Conservation (phyloP, 2,113 vertebrate species). For the Mustela lutreola region DNA sequence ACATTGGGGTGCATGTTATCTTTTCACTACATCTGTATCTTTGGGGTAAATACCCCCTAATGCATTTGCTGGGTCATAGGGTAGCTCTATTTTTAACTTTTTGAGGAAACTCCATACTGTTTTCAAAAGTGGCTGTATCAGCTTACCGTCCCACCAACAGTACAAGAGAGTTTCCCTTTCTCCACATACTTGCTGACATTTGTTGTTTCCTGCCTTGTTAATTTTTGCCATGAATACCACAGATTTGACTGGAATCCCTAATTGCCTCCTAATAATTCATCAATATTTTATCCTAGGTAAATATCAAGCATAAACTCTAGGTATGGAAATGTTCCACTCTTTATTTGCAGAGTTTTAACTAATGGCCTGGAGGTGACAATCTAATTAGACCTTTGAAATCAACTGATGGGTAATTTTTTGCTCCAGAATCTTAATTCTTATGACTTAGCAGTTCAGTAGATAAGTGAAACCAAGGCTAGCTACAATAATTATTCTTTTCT, state of each 20-base stretch:
- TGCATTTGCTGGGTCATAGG: no score
- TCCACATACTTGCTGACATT: no score
- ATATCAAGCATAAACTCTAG: not conserved
- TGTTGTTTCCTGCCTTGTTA: no score
- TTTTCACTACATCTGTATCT: no score
- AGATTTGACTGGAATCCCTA: not conserved
- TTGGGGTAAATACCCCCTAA: no score
- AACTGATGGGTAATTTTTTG: constrained; percentile 68
- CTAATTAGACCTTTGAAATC: constrained; percentile 58
- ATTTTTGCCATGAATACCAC: no score
- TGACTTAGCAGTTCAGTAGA: constrained; percentile 26
- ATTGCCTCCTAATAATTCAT: not conserved
- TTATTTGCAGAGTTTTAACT: constrained; percentile 24
- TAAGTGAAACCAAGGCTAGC: constrained; percentile 26
- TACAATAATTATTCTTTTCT: constrained; percentile 63
- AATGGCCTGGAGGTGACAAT: not conserved
- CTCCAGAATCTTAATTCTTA: constrained; percentile 58
- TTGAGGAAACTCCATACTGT: no score
- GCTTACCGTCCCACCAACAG: no score
- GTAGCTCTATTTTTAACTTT: no score
- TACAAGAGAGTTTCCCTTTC: no score
- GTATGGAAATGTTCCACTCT: not conserved
- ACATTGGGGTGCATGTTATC: no score
- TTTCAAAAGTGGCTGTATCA: no score
- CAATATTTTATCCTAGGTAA: not conserved